Base-by-base conservation (phyloP, 2,888 invertebrate genomes). In the Platycnemis pennipes region DNA sequence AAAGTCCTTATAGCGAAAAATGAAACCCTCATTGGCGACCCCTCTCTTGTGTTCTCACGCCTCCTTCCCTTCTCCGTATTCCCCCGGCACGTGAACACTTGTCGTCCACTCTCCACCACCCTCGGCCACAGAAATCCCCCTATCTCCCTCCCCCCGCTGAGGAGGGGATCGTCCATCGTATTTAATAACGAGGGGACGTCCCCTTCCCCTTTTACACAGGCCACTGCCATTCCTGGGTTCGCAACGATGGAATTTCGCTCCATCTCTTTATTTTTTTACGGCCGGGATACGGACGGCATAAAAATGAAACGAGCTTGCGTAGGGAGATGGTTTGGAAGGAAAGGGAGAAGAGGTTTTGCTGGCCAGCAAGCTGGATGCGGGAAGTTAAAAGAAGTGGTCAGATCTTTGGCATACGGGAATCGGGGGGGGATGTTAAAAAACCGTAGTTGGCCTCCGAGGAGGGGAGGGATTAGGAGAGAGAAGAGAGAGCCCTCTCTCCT, bases 131-230 rank as follows among this genome's bases (percentile, higher is more conserved):
- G 63, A 63, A 22, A 37, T 56, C 53, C 89, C 22, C 37, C 49
- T 37, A 26, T 13, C 63, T 42, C 56, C 42, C 56, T 31, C 42
- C 56, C 42, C 22, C 42, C 1, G 11, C 42, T 5, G 11, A 42
- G 53, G 8, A 42, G 42, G 89, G 16, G 37, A 31, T 37, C 11
- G 31, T 37, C 77, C 77, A 26, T 11, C 77, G 77, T 77, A 77
- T 77, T 77, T 77, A 77, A 77, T 77, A 77, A 77, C 37, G 77
- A 77, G 77, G 26, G 26, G 77, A 77, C 26, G n/a, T n/a, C n/a
- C n/a, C n/a, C n/a, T n/a, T n/a, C n/a, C n/a, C n/a, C 37, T 63
- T 77, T 63, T 77, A 77, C 77, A 37, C 31, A 31, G 77, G 13
- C 16, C 77, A 19, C 31, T 37, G 13, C 77, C 8, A 37, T 77